phyloP scores from a whole-genome alignment of 2,888 invertebrate species.

The Buathra laborator region DNA sequence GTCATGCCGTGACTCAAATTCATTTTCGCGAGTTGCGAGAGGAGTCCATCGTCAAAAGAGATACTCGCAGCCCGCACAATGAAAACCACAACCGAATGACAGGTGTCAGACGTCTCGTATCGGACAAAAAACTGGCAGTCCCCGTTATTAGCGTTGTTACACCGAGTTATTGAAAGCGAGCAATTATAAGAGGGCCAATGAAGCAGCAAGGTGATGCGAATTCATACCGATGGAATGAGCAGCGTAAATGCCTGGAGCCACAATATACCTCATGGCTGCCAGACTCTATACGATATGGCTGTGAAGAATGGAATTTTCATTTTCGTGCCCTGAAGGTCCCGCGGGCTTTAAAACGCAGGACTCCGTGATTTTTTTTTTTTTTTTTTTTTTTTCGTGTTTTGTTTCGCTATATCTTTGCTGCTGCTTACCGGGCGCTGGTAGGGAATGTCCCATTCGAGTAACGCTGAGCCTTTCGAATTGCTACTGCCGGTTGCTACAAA shows the following conservation, averaged over 20 bases:
- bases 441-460: conserved; percentile 39
- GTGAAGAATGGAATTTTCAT: conserved; percentile 57
- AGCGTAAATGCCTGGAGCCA: background rate
- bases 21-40: conserved; percentile 12
- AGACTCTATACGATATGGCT: background rate
- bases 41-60: conserved; percentile 1
- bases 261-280: conserved; percentile 1
- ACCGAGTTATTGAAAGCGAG: conserved; percentile 11
- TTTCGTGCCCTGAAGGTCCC: conserved; percentile 30
- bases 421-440: conserved; percentile 30
- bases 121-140: background rate
- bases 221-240: background rate
- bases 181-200: background rate
- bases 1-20: conserved; percentile 49
- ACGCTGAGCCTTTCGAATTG: conserved; percentile 60
- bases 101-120: conserved; percentile 14
- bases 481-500: conserved; percentile 23
- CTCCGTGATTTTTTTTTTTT: background rate
- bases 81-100: conserved; percentile 21
- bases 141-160: conserved; percentile 1
- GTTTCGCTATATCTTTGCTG: conserved; percentile 31
- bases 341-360: conserved; percentile 35
- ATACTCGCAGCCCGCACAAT: conserved; percentile 1
- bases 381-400: conserved; percentile 41
- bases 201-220: background rate